Percentiles rank a stretch among this genome's conserved stretches.
phyloP scores from a whole-genome alignment of 2,797 vertebrate species.

The Amblyopsis hoosieri region DNA sequence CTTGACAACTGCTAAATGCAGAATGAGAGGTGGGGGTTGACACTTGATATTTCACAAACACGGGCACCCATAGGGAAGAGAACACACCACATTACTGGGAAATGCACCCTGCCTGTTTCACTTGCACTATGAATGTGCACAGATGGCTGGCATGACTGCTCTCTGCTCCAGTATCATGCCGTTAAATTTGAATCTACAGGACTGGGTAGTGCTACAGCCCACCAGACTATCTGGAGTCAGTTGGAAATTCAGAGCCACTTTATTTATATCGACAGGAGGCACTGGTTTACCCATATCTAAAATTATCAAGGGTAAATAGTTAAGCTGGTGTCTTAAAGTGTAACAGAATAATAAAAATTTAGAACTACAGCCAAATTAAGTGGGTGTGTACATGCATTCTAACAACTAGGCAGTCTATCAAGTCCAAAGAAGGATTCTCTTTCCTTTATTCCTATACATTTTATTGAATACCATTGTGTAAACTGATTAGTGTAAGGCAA shows the following conservation, averaged over 20 bases:
- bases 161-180: constrained; percentile 88
- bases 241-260: constrained; percentile 87
- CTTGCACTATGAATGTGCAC: constrained; percentile 64
- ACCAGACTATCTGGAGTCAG: constrained; percentile 98
- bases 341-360: constrained; percentile 72
- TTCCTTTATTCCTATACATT: constrained; percentile 17
- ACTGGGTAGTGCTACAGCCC: constrained; percentile 83
- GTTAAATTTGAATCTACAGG: constrained; percentile 91
- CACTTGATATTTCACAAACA: constrained; percentile 78
- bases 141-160: constrained; percentile 88
- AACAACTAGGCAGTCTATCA: constrained; percentile 1
- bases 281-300: constrained; percentile 80
- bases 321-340: constrained; percentile 71
- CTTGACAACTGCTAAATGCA: constrained; percentile 73
- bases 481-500: constrained; percentile 61
- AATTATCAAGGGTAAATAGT: constrained; percentile 84
- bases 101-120: constrained; percentile 76
- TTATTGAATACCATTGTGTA: constrained; percentile 37
- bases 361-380: constrained; percentile 36
- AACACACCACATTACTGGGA: constrained; percentile 74
- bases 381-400: constrained; percentile 18
- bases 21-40: constrained; percentile 45
- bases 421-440: constrained; percentile 9
- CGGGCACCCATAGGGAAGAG: constrained; percentile 71
- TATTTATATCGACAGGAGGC: constrained; percentile 89